Evolutionary conservation across 2,888 invertebrate genomes (phyloP).

Genomic region (Lycaena phlaeas): DNA sequence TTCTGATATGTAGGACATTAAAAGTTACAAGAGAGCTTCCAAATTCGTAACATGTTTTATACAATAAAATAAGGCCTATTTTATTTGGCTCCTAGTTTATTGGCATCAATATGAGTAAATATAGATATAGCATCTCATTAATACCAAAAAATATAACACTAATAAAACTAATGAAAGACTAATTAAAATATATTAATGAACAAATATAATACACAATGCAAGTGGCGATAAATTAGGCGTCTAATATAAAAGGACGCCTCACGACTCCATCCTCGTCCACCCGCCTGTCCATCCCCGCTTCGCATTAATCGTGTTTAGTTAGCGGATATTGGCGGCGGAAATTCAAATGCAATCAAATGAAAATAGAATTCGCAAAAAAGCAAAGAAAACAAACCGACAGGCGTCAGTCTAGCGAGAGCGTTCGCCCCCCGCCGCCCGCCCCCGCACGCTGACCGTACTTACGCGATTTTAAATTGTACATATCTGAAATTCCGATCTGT

Average conservation of each 20-base stretch:
- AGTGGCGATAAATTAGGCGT: slow-evolving; percentile 71
- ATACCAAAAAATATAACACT: no score
- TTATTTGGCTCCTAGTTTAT: no score
- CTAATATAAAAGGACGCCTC: slow-evolving; percentile 70
- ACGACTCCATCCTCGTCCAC: slow-evolving; percentile 28
- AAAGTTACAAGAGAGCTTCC: no score
- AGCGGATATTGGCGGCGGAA: slow-evolving; percentile 73
- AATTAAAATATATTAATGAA: neutral
- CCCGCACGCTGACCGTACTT: slow-evolving; percentile 62
- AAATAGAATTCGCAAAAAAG: slow-evolving; percentile 71
- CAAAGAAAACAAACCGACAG: slow-evolving; percentile 71
- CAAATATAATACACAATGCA: slow-evolving; percentile 39
- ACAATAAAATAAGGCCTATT: no score
- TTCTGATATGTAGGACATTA: no score
- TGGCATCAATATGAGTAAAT: no score
- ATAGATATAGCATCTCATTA: no score
- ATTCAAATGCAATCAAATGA: slow-evolving; percentile 74
- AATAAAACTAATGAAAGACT: no score
- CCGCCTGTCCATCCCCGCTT: slow-evolving; percentile 65
- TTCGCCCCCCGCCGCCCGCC: slow-evolving; percentile 34
- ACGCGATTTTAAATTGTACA: slow-evolving; percentile 74
- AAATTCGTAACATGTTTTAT: no score
- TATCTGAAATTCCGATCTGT: slow-evolving; percentile 74
- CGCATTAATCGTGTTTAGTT: slow-evolving; percentile 75
- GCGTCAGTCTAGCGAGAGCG: slow-evolving; percentile 65